Base-by-base conservation (phyloP, 2,888 invertebrate genomes). In the Agrenia bidenticulata region DNA sequence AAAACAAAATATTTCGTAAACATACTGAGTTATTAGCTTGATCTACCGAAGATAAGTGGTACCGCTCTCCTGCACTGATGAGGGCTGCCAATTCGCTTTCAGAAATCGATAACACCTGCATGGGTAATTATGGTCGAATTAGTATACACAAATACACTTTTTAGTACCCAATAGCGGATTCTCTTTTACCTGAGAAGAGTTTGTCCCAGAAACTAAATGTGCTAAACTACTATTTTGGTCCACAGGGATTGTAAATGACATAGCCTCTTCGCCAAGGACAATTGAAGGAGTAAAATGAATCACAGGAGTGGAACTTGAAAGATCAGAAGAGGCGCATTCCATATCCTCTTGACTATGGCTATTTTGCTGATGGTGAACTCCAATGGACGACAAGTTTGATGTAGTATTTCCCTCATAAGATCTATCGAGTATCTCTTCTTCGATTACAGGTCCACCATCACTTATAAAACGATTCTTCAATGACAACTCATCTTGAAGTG, bases 171-270 rank as follows among this genome's bases (percentile, higher is more conserved):
- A n/a, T 17, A 45, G 4, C 45, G 45, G 4, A 45, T 19, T 17
- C 5, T 9, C 45, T 45, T 15, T 51, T 23, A 51, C 51, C 23
- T 19, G 19, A 19, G 19, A 24, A 4, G 51, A 51, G 23, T 51
- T 51, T 2, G 41, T n/a, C 7, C 57, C 63, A 19, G 61, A 23
- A 23, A 64, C 53, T 15, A 69, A 55, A 13, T 69, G 69, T 1
- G 60, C 37, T 11, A 69, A 49, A 51, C 42, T 53, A 41, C 39
- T 57, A 23, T 61, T 55, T 42, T 64, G 62, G 32, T 67, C 62
- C 13, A 64, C 50, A 21, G 70, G 67, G 64, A 70, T 67, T 42
- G 55, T 63, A 42, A 65, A 63, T 19, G 65, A 50, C 15, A 61
- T 21, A 5, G 66, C 51, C 13, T 69, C 69, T 41, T 66, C 66